Base-by-base conservation (phyloP, 1,140 invertebrate species). In the Tetraneura akinire region DNA sequence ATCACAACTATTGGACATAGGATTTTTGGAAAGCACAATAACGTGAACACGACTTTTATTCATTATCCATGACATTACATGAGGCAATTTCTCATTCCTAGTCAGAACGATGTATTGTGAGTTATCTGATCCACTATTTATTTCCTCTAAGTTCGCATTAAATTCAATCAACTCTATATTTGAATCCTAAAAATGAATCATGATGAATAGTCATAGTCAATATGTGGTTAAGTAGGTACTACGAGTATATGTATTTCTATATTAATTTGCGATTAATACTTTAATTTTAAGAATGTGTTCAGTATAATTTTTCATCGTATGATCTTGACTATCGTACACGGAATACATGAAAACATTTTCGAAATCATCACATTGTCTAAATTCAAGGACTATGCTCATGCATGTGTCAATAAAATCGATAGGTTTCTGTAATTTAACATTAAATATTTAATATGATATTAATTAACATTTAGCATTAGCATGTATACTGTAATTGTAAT, bases 391-490 rank as follows among this genome's bases (percentile, higher is more conserved):
- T 32, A 76, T 14, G 0, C 37, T 16, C 18, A 57, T 57, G 14
- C 29, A 57, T 2, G 9, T 57, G 71, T 76, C 51, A 13, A 76
- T 14, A 14, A 76, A 76, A 76, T 76, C 51, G 0, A 37, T 42
- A 0, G 49, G 29, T 8, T 14, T 23, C 71, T 76, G 4, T 16
- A 21, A 32, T 53, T 13, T n/a, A 53, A 73, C n/a, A n/a, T n/a
- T n/a, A n/a, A n/a, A n/a, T n/a, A n/a, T n/a, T n/a, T n/a, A n/a
- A n/a, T n/a, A n/a, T n/a, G n/a, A n/a, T n/a, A n/a, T n/a, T n/a
- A n/a, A n/a, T n/a, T n/a, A n/a, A n/a, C n/a, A n/a, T n/a, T n/a
- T n/a, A n/a, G n/a, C n/a, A n/a, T n/a, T n/a, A n/a, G n/a, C n/a
- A n/a, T 37, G 32, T 37, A 37, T 37, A 4, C 32, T 37, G 32